These are phyloP conservation scores for Cinara cedri DNA, from an alignment of 2,888 invertebrate species.

Conservation along the genomic window DNA sequence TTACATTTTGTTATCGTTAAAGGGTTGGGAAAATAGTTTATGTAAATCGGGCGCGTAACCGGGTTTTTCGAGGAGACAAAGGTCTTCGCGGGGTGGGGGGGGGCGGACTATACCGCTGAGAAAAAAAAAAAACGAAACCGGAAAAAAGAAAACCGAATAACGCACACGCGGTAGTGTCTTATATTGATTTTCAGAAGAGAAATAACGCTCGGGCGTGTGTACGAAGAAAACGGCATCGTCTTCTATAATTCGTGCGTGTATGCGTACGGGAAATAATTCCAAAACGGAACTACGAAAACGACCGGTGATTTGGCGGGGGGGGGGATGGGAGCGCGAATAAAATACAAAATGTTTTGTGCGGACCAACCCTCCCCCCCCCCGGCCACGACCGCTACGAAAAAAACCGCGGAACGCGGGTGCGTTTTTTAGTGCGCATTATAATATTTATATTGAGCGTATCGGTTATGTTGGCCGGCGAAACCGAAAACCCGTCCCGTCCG, in stretches of 20 bases:
- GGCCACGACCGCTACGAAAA: too few relatives aligned
- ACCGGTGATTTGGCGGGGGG: too few relatives aligned
- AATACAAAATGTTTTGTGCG: constrained; percentile 28
- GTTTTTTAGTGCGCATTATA: not conserved
- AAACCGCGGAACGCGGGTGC: not conserved
- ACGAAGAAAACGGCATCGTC: constrained; percentile 38
- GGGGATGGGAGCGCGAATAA: constrained; percentile 29
- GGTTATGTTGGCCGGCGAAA: constrained; percentile 21
- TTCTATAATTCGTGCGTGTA: constrained; percentile 44
- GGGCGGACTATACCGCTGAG: too few relatives aligned
- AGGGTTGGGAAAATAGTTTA: constrained; percentile 46
- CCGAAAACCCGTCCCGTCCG: not conserved
- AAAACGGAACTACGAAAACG: constrained; percentile 14
- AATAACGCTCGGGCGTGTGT: constrained; percentile 10
- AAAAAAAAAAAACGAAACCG: not conserved
- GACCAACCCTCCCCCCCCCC: too few relatives aligned
- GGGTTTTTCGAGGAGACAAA: not conserved
- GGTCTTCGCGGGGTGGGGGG: not conserved
- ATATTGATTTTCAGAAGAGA: constrained; percentile 35
- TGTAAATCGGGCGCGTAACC: constrained; percentile 27
- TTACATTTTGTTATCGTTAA: constrained; percentile 21
- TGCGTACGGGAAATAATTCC: too few relatives aligned
- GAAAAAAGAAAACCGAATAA: constrained; percentile 13
- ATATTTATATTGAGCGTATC: not conserved
- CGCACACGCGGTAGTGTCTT: not conserved